Evolutionary conservation across 1,140 invertebrate species (phyloP).

Genomic region (Anastrepha obliqua): DNA sequence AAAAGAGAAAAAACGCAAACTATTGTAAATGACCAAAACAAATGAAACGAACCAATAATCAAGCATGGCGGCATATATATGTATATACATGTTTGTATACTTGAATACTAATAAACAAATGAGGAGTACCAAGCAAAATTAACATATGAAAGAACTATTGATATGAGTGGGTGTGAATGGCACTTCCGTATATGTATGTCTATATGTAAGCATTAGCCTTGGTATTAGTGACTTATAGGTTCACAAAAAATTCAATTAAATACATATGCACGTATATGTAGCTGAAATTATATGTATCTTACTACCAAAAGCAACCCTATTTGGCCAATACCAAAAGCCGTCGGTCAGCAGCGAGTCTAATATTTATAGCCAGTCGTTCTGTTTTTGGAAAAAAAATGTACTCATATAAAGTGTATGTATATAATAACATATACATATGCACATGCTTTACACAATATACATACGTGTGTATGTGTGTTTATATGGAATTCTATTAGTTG

Average conservation of each 20-base stretch:
- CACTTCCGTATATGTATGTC: background rate
- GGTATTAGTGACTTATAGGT: background rate
- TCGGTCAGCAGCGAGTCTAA: background rate
- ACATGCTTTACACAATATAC: background rate
- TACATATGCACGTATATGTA: background rate
- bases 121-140: background rate
- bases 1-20: background rate
- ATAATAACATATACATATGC: background rate
- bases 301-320: background rate
- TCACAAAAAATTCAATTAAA: background rate
- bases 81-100: background rate
- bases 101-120: background rate
- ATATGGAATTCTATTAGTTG: background rate
- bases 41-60: slow-evolving; percentile 26
- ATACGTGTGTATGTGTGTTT: background rate
- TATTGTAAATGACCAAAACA: background rate
- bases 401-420: background rate
- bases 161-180: background rate
- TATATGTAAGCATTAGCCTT: background rate
- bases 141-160: slow-evolving; percentile 13
- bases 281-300: background rate
- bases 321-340: background rate
- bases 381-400: background rate
- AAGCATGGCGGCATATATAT: background rate
- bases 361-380: background rate